Evolutionary conservation across 2,888 invertebrate species (phyloP).

Genomic region (Thymelicus acteon): DNA sequence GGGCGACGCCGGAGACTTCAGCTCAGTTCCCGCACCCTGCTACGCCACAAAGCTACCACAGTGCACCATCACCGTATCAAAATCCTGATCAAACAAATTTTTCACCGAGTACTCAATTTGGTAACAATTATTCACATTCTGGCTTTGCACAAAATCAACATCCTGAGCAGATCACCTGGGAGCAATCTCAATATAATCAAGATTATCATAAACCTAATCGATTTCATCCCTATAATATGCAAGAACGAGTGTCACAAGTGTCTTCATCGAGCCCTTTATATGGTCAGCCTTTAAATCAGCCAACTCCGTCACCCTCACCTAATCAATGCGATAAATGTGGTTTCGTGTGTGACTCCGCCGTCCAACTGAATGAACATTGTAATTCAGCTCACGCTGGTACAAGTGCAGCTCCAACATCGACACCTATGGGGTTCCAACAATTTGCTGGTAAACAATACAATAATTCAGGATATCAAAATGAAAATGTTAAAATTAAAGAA

Average conservation of each 20-base stretch:
- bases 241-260: constrained; percentile 82
- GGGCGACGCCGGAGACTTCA: constrained; percentile 85
- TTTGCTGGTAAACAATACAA: constrained; percentile 79
- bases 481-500: constrained; percentile 83
- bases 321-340: constrained; percentile 95
- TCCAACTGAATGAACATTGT: constrained; percentile 90
- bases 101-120: constrained; percentile 83
- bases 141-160: constrained; percentile 81
- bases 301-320: constrained; percentile 89
- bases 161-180: constrained; percentile 78
- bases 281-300: constrained; percentile 86
- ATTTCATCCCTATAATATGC: constrained; percentile 82
- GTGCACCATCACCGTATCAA: constrained; percentile 88
- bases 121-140: constrained; percentile 77
- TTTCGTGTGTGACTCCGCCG: constrained; percentile 90
- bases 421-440: constrained; percentile 81
- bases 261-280: constrained; percentile 84
- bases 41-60: constrained; percentile 87
- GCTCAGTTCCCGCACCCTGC: constrained; percentile 86
- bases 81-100: constrained; percentile 85
- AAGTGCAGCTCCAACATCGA: constrained; percentile 68
- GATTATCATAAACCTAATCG: constrained; percentile 75
- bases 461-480: constrained; percentile 73
- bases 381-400: constrained; percentile 86
- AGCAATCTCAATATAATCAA: constrained; percentile 77